phyloP scores from a whole-genome alignment of 1,140 invertebrate genomes.

The Reticulitermes speratus region DNA sequence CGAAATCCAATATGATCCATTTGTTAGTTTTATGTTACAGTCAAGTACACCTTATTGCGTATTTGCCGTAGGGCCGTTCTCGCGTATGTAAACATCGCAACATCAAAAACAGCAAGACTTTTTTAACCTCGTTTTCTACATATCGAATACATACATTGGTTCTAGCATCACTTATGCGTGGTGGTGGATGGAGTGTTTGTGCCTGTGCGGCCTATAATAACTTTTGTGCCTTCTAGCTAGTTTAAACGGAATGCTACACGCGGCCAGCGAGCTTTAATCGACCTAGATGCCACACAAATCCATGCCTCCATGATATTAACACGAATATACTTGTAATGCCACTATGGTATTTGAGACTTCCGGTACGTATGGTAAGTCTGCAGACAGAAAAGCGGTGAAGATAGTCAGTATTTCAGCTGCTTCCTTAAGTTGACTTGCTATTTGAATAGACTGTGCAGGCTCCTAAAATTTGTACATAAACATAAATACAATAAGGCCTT shows the following conservation, averaged over 20 bases:
- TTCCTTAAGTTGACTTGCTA: too few species aligned
- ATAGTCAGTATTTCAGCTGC: too few species aligned
- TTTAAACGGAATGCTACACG: not conserved
- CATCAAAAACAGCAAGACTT: not conserved
- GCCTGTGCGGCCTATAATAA: conserved; percentile 2
- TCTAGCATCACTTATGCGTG: not conserved
- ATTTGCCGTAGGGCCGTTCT: not conserved
- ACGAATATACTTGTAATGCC: not conserved
- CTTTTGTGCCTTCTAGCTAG: not conserved
- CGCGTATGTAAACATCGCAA: not conserved
- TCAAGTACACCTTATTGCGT: conserved; percentile 3
- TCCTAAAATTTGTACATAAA: too few species aligned
- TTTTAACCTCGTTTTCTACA: not conserved
- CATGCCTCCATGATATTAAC: not conserved
- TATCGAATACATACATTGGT: not conserved
- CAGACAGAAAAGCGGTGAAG: too few species aligned
- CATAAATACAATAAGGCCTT: too few species aligned
- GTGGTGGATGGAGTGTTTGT: not conserved
- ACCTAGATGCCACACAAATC: not conserved
- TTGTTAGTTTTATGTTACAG: not conserved
- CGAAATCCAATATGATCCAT: not conserved
- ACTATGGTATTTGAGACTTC: not conserved
- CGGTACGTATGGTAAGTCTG: not conserved
- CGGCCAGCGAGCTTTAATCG: not conserved
- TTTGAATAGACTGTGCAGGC: too few species aligned